phyloP scores from a whole-genome alignment of 2,888 invertebrate species.

The Gisinianus flammeolus region DNA sequence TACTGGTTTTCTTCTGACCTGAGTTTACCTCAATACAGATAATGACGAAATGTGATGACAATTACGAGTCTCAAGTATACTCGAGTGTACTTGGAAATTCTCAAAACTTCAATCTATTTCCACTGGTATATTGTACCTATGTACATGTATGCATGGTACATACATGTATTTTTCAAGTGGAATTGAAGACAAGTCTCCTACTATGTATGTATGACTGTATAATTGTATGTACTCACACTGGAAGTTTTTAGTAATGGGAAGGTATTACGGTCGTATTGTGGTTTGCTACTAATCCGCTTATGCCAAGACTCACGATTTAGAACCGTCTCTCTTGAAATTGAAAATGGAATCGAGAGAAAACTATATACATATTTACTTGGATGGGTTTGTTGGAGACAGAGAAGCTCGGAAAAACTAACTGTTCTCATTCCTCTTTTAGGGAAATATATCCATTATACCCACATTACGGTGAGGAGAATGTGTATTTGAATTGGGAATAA shows the following conservation, averaged over 20 bases:
- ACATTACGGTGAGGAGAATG: no score
- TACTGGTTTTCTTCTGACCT: not conserved
- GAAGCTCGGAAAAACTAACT: not conserved
- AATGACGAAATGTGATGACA: not conserved
- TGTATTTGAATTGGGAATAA: no score
- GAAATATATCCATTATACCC: no score
- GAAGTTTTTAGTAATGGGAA: slow-evolving; percentile 28
- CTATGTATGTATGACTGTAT: no score
- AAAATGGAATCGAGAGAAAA: not conserved
- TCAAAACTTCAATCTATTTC: not conserved
- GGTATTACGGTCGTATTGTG: slow-evolving; percentile 26
- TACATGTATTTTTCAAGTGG: no score
- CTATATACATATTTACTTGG: not conserved
- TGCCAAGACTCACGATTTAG: slow-evolving; percentile 1
- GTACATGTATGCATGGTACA: no score
- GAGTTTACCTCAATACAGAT: not conserved
- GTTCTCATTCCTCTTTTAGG: no score
- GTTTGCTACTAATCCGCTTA: slow-evolving; percentile 38
- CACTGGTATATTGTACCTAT: no score
- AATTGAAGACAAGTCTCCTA: no score
- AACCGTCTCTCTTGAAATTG: not conserved
- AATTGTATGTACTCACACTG: no score
- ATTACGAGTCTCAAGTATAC: not conserved
- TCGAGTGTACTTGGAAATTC: not conserved
- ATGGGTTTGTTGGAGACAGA: not conserved